Base-by-base conservation (phyloP, 2,888 invertebrate genomes). In the Cataglyphis albicans region DNA sequence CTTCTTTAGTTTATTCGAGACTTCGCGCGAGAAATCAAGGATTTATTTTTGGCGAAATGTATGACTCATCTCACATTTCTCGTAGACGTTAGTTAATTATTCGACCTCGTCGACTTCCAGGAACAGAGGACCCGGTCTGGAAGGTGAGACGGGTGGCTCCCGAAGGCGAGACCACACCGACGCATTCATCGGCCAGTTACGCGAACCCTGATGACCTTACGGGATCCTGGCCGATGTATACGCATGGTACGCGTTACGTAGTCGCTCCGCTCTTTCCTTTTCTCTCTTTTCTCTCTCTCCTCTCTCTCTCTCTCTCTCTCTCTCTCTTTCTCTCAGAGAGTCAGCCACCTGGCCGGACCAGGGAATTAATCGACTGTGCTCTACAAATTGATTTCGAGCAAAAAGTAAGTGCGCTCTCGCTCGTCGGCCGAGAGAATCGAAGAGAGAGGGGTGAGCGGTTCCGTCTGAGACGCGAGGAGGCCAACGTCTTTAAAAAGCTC, bases 301-400 rank as follows among this genome's bases (percentile, higher is more conserved):
- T 25, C 38, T 38, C 44, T 29, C 32, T 57, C 18, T 52, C 63
- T n/a, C 18, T 52, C 63, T n/a, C 38, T 48, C 15, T 29, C 57
- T 29, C 32, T 61, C 29, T 44, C n/a, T 44, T 10, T 12, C 64
- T 78, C 52, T 44, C 15, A 59, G 52, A 59, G 70, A 68, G 84
- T 80, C 82, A 87, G 86, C 90, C 90, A 90, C 89, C 89, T 89
- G 88, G 88, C 76, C 88, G 32, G 86, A 87, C 85, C 87, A 85
- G 78, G 83, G 91, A 92, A 92, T 92, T 91, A 92, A 92, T 92
- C 89, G 91, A 91, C 91, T 91, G 90, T 90, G 89, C 90, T 88
- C 86, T 90, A 92, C 92, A 92, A 92, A 92, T 92, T 92, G 92
- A 92, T 92, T 92, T 91, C 86, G 91, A 91, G 91, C 91, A 91